These are phyloP conservation scores for Hydractinia symbiolongicarpus DNA, from an alignment of 30 jellyfish, hydroid and myxozoan genomes.

Conservation along the genomic window DNA sequence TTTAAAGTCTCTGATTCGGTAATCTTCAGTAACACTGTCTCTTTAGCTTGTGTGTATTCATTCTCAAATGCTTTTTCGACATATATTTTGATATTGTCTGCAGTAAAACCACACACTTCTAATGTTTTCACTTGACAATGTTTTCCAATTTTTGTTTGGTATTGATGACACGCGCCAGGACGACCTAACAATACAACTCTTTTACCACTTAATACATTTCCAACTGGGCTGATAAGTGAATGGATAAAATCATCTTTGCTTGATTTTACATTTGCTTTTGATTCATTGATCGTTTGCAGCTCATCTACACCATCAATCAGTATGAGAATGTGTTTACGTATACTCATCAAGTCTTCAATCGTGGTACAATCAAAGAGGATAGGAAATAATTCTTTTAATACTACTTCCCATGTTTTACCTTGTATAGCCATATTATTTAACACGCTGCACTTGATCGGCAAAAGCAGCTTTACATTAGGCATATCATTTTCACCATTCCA, in stretches of 20 bases:
- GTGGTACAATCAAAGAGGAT: background rate
- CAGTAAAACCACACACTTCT: background rate
- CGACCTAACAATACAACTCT: background rate
- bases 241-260: background rate
- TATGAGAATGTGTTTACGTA: background rate
- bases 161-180: constrained; percentile 16
- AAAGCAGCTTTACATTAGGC: background rate
- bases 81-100: background rate
- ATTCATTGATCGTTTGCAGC: background rate
- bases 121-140: background rate
- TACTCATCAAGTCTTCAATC: background rate
- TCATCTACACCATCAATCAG: constrained; percentile 17
- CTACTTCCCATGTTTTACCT: background rate
- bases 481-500: background rate
- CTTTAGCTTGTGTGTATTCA: background rate
- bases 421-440: background rate
- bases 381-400: background rate
- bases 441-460: background rate
- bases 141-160: background rate
- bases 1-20: background rate
- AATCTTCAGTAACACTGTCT: background rate
- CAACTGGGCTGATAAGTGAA: background rate
- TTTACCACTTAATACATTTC: background rate
- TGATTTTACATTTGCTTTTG: background rate
- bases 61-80: background rate